Percentiles rank a stretch among this genome's conserved stretches.
Conservation (phyloP, 2,113 vertebrate species). For the Leptodactylus fuscus region DNA sequence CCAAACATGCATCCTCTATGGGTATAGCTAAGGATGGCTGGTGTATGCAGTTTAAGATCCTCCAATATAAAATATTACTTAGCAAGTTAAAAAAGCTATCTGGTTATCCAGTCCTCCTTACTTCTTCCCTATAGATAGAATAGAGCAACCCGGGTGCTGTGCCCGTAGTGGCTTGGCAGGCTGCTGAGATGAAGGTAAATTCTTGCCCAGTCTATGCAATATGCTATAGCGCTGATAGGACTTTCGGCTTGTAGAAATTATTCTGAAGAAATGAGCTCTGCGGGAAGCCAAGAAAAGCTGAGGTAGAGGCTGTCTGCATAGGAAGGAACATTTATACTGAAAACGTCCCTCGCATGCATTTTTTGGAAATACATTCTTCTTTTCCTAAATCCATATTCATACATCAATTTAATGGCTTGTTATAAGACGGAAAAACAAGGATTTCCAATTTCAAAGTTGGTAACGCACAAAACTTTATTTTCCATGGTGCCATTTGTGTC, state of each 20-base stretch:
- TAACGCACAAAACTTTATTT: not conserved
- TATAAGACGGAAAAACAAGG: not conserved
- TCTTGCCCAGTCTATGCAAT: not conserved
- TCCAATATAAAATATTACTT: too few species aligned
- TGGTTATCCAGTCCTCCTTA: not conserved
- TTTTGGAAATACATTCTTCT: not conserved
- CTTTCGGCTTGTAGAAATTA: slow-evolving; percentile 27
- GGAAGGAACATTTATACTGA: not conserved
- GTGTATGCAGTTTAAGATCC: too few species aligned
- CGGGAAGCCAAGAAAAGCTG: slow-evolving; percentile 25
- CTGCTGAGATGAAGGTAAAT: not conserved
- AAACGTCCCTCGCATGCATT: not conserved
- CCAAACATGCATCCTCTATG: too few species aligned
- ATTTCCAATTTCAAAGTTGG: slow-evolving; percentile 9
- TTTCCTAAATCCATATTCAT: not conserved
- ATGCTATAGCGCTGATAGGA: slow-evolving; percentile 27
- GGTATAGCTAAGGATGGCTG: too few species aligned
- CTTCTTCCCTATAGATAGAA: not conserved
- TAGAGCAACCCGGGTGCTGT: not conserved
- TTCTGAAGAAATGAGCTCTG: slow-evolving; percentile 26
- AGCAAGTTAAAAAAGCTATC: too few species aligned
- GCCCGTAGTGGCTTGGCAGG: not conserved
- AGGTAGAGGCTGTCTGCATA: not conserved
- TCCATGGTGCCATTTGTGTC: not conserved
- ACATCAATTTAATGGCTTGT: slow-evolving; percentile 6